Evolutionary conservation across 1,140 invertebrate genomes (phyloP), one percentile per base, ranked within the genome.

Genomic region (Lepidurus couesii): DNA sequence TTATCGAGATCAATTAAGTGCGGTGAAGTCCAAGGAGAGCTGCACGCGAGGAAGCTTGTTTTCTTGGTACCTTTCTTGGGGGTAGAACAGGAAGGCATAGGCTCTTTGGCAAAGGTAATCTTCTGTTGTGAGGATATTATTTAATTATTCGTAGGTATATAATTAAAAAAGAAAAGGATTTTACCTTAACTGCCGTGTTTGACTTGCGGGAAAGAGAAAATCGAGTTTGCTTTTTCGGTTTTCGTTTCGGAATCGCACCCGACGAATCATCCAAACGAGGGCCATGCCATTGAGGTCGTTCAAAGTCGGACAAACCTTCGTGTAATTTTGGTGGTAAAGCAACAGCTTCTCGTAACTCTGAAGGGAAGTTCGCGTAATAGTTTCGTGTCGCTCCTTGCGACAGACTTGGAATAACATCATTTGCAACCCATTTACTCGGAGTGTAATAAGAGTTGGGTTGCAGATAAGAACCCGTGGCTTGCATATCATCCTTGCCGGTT

Each of bases 311-410:
- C 9, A 45, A 9, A 11, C 45, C 73, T 24, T 44, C 26, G 13
- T 79, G 44, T n/a, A 79, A 45, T 75, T 79, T 79, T 1, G 74
- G 24, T 11, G 78, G 78, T 16, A 75, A 75, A 1, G 78, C 78
- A 13, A 79, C 78, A 44, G 78, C 44, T 74, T 26, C 21, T 1
- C 78, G 78, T 75, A 79, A 45, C 45, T 79, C 78, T 44, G 26
- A 34, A 44, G 44, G 44, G 21, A 79, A 75, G 1, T 44, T 44
- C 6, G 73, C 74, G 44, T 79, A 79, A 21, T 21, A 26, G 45
- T 75, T 79, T 8, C 43, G 26, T 13, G 75, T 45, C 11, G 13
- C 16, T 16, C 42, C 43, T 47, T 47, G n/a, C 8, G 24, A 47
- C 13, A 75, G 1, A 77, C n/a, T 44, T 26, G 47, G 8, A 76